Base-by-base conservation (phyloP, 2,113 vertebrate species). In the Gadus chalcogrammus region DNA sequence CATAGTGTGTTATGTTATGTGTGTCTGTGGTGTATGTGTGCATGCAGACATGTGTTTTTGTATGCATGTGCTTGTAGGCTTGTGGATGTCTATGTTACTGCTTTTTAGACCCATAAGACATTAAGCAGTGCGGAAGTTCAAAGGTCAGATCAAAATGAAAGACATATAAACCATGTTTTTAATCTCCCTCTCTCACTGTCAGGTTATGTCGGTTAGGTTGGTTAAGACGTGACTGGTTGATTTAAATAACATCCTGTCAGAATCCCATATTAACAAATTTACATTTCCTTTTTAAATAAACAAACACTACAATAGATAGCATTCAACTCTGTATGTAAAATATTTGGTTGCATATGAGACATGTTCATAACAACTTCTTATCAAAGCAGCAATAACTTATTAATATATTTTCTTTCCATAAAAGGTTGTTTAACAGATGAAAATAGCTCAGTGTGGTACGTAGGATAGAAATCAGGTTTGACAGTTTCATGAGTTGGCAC, bases 81-180 rank as follows among this genome's bases (percentile, higher is more conserved):
- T 70, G 61, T 64, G 61, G 31, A 42, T 68, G 76, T 67, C 75
- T 66, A 65, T 75, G 77, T 75, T 55, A 58, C 27, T 65, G 53
- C 65, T 38, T 66, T 55, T 56, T 55, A 65, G 71, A 72, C 81
- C 64, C 69, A 52, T 82, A 85, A 89, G 88, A 87, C 88, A 87
- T 89, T 86, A 86, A 82, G 71, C 71, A 72, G 77, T 84, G 80
- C 82, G 22, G 42, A 15, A 71, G 88, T 87, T 89, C 79, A 91
- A 76, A 88, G 87, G 81, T 78, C 72, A 71, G 65, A 68, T 38
- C 13, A 35, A 84, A 79, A 88, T 88, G 74, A 84, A 88, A 89
- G 16, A 90, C 75, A 88, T 65, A 66, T 81, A 84, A 83, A 80
- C 77, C 82, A 83, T 87, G 5, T 16, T 3, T 55, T 3, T 16